Conservation (phyloP, 2,888 invertebrate species). For the Nycteola revayana region DNA sequence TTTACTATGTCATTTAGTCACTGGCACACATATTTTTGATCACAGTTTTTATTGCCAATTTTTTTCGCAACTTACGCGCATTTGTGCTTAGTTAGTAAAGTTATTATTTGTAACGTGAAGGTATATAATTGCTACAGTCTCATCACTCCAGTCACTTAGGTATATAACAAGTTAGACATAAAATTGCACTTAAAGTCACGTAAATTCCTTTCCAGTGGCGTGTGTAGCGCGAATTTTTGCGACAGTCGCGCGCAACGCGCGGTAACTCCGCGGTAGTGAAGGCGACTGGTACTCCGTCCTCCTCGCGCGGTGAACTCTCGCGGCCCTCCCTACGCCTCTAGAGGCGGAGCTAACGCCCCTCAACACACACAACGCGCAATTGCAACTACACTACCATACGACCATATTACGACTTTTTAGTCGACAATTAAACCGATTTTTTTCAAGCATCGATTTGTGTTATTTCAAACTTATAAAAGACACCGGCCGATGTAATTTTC, state of each 20-base stretch:
- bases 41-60: conserved; percentile 9
- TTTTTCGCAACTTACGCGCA: conserved; percentile 5
- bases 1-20: conserved; percentile 22
- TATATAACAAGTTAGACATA: conserved; percentile 15
- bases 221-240: conserved; percentile 44
- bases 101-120: no score
- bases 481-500: conserved; percentile 36
- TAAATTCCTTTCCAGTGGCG: conserved; percentile 22
- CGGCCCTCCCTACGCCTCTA: conserved; percentile 73
- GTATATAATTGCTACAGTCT: no score
- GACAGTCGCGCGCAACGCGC: conserved; percentile 62
- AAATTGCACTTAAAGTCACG: conserved; percentile 22
- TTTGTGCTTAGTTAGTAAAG: not conserved
- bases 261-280: conserved; percentile 61
- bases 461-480: conserved; percentile 49
- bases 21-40: conserved; percentile 24
- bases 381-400: conserved; percentile 31
- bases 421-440: conserved; percentile 47
- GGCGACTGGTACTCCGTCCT: conserved; percentile 74
- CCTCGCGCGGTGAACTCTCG: conserved; percentile 50
- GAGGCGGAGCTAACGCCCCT: conserved; percentile 60
- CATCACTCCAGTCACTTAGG: conserved; percentile 24
- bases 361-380: conserved; percentile 28
- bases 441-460: conserved; percentile 65
- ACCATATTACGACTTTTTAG: conserved; percentile 49